A percentile compares a stretch with the other conserved stretches of the same genome.
Conservation (phyloP, 1,140 invertebrate species). For the Sarcophaga peregrina region DNA sequence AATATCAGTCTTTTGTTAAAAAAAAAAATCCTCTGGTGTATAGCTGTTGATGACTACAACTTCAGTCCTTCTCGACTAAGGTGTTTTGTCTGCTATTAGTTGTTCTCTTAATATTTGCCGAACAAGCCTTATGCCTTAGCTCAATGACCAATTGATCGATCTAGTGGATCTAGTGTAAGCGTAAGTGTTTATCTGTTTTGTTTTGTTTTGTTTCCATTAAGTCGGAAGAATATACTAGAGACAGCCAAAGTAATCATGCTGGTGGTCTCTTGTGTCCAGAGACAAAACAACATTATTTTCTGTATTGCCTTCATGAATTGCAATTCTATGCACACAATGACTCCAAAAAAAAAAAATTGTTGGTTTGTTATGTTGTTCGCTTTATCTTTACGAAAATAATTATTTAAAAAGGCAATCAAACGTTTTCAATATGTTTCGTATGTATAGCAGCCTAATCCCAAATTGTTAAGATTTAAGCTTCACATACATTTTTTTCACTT, state of each 20-base stretch:
- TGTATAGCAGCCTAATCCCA: background rate
- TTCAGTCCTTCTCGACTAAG: background rate
- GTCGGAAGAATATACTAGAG: background rate
- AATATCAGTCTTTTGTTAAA: background rate
- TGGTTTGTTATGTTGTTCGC: background rate
- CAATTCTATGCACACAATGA: constrained; percentile 28
- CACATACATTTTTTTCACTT: no score
- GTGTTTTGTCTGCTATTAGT: background rate
- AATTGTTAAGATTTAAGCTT: background rate
- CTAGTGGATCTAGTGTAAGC: no score
- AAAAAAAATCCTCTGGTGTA: constrained; percentile 32
- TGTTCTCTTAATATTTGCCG: background rate
- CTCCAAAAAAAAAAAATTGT: background rate
- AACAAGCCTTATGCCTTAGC: background rate
- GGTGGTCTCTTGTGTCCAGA: constrained; percentile 43
- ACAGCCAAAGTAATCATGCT: constrained; percentile 16
- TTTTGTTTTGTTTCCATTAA: background rate
- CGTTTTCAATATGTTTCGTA: no score
- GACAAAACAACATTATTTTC: constrained; percentile 41
- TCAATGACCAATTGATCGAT: no score
- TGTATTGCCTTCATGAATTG: constrained; percentile 40
- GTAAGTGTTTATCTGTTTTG: background rate
- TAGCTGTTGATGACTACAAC: background rate
- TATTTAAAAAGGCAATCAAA: no score
- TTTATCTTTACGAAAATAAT: background rate